These are phyloP conservation scores for Selenia dentaria DNA, from an alignment of 2,888 invertebrate species.

Conservation along the genomic window DNA sequence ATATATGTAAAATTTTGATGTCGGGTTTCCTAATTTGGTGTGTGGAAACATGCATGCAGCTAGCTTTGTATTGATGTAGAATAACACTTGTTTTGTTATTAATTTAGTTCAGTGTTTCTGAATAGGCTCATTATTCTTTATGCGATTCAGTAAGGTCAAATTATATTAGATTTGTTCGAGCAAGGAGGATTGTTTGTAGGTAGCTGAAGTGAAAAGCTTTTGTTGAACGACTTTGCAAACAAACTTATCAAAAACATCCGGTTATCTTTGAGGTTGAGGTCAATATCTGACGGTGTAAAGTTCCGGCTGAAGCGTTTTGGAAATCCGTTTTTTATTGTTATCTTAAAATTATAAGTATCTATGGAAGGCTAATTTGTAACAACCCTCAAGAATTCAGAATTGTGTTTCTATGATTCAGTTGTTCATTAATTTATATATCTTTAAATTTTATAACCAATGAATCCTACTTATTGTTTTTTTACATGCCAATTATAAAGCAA, in stretches of 20 bases:
- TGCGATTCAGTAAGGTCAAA: neutral
- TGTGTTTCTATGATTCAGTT: too few relatives aligned
- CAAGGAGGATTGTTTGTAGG: slow-evolving; percentile 7
- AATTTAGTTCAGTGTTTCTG: neutral
- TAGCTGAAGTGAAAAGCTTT: slow-evolving; percentile 9
- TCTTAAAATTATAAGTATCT: too few relatives aligned
- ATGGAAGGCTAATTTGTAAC: too few relatives aligned
- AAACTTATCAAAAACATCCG: slow-evolving; percentile 5
- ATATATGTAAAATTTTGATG: slow-evolving; percentile 3
- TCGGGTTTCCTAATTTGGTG: slow-evolving; percentile 4
- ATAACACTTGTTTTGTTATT: neutral
- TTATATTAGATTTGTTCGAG: slow-evolving; percentile 7
- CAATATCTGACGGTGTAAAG: neutral
- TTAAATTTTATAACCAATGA: too few relatives aligned
- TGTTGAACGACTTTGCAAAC: slow-evolving; percentile 11
- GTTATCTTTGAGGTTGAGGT: slow-evolving; percentile 1
- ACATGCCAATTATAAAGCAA: slow-evolving; percentile 12
- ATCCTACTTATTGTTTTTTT: slow-evolving; percentile 9
- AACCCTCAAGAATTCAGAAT: too few relatives aligned
- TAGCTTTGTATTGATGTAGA: neutral
- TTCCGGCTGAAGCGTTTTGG: neutral
- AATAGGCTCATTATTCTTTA: neutral
- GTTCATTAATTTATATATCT: too few relatives aligned
- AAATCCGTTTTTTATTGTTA: too few relatives aligned
- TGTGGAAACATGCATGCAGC: slow-evolving; percentile 14